Conservation (phyloP, 2,113 vertebrate genomes). For the Prietella phreatophila region DNA sequence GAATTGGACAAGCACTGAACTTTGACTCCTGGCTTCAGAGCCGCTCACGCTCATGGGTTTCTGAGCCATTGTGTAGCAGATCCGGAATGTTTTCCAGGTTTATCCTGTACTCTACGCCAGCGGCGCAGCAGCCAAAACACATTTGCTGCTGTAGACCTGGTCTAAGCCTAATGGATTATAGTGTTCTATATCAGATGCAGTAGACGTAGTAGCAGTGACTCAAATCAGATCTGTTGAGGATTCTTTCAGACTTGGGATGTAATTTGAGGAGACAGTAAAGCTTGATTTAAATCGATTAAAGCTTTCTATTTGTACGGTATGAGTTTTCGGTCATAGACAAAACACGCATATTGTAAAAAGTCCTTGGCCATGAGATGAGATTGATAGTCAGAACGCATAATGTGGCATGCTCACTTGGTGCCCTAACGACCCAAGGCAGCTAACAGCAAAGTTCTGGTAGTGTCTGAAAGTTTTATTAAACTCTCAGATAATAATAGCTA, state of each 20-base stretch:
- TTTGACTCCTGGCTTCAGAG: constrained; percentile 1
- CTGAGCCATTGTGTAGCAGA: constrained; percentile 59
- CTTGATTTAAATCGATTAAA: neutral
- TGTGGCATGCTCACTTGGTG: neutral
- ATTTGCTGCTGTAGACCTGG: neutral
- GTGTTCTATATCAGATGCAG: neutral
- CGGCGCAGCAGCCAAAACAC: neutral
- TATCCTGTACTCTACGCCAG: constrained; percentile 49
- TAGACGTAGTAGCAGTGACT: neutral
- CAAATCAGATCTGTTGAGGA: neutral
- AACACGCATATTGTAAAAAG: neutral
- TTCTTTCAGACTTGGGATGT: neutral
- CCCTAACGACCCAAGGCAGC: neutral
- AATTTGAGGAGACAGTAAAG: neutral
- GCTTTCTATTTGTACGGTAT: neutral
- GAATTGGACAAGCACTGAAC: neutral
- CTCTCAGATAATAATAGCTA: neutral
- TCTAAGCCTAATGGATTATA: neutral
- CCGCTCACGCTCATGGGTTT: constrained; percentile 15
- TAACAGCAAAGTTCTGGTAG: neutral
- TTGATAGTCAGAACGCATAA: neutral
- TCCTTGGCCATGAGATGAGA: neutral
- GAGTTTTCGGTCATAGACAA: neutral
- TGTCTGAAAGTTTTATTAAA: neutral
- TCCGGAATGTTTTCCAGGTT: constrained; percentile 58